Evolutionary conservation across 2,113 vertebrate genomes (phyloP), one percentile per base, ranked within the genome.

Genomic region (Thymallus thymallus): DNA sequence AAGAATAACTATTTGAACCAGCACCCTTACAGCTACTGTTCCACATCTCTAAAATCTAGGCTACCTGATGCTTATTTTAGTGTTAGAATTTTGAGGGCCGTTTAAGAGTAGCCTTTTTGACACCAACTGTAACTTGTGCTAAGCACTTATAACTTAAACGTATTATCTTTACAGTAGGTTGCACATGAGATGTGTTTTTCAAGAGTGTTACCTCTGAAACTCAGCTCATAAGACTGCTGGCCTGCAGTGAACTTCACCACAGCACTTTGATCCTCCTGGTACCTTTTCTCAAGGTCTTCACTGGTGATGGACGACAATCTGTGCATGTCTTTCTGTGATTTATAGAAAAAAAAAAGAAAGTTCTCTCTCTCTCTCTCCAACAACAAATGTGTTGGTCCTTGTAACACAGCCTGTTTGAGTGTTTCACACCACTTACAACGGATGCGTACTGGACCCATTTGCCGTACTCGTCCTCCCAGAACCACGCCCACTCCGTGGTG

Each of bases 401-500:
- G 26, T 22, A 64, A 24, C 26, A 6, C 3, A 58, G 18, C 14
- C 55, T 66, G 16, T 30, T 66, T 26, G 5, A 30, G 23, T 29
- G 14, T 1, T 18, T 66, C 2, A 41, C 35, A 41, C 23, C 55
- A 75, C 81, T 67, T 63, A 86, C 87, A 10, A 65, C 5, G 0
- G 76, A 82, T n/a, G 66, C 65, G 7, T 84, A 89, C 65, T 72
- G 72, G 69, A 75, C 64, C 87, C 87, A 89, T 7, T 65, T 70
- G 13, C 69, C 60, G n/a, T 46, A 63, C 60, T 84, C 81, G 23
- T 86, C 41, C 78, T 78, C n/a, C 85, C 85, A 89, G 70, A 79
- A 87, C 87, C 87, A 89, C 60, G 24, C 30, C 87, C 85, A 89
- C 18, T 76, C 45, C 10, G 87, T 89, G 65, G 84, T 84, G 63